Base-by-base conservation (phyloP, 1,140 invertebrate genomes). In the Forficula auricularia region DNA sequence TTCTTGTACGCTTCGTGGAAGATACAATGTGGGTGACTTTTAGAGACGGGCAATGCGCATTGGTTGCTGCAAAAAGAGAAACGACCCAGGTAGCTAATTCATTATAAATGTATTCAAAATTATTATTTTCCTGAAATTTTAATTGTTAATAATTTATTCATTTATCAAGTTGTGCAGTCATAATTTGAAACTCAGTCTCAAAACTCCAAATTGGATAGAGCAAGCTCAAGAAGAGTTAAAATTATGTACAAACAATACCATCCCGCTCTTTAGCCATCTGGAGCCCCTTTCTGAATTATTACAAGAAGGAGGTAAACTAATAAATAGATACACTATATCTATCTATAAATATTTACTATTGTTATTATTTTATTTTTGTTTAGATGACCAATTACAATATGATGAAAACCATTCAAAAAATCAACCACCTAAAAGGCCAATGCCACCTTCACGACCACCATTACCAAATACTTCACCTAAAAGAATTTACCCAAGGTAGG, bases 1-100 rank as follows among this genome's bases (percentile, higher is more conserved):
- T 91, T 34, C 65, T 94, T n/a, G 81, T 82, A 15, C 75, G 90
- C 48, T 91, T 90, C 65, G 78, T 91, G n/a, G 83, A 87, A 37
- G 69, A 76, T 47, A 79, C 79, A 7, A 78, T 95, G 60, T 86
- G 83, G 75, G 73, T 94, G 8, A 91, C 86, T 2, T 95, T 92
- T 57, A 69, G 79, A 50, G 81, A 86, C 54, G 84, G 87, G 0
- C 75, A 82, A 52, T 76, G 75, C 46, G 87, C 89, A 22, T 54
- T 95, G 2, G 73, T 76, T 38, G 85, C 87, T 6, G 70, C 68
- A 2, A 59, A 70, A 31, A 69, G 71, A 50, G 66, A 68, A 45
- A 63, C 58, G 47, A 52, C 59, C 10, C 45, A 59, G 42, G 54
- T 62, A 40, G 41, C 38, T 4, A 18, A 37, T 40, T 40, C 34